A percentile compares a stretch with the other conserved stretches of the same genome.
Conservation (phyloP, 2,888 invertebrate species). For the Plusia festucae region DNA sequence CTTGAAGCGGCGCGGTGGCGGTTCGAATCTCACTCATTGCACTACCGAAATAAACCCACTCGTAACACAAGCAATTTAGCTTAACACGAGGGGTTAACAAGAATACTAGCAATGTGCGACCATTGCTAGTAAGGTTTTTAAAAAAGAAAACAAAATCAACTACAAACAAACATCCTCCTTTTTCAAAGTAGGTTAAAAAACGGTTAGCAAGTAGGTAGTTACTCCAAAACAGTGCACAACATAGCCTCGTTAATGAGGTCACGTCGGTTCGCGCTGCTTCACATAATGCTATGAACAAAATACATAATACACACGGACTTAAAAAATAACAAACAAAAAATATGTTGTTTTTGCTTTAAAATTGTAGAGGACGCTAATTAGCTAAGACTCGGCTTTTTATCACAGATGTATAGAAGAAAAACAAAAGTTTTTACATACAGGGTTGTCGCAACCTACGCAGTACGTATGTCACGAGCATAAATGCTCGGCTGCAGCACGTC, state of each 20-base stretch:
- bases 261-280: constrained; percentile 11
- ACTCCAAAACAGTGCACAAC: neutral
- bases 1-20: too few species aligned
- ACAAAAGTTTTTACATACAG: too few species aligned
- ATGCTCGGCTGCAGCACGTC: too few species aligned
- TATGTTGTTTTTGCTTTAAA: neutral
- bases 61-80: too few species aligned
- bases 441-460: too few species aligned
- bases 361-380: constrained; percentile 2
- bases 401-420: neutral
- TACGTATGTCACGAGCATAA: too few species aligned
- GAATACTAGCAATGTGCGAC: too few species aligned
- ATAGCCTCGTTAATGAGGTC: constrained; percentile 24
- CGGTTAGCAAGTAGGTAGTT: constrained; percentile 8
- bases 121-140: too few species aligned
- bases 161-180: neutral
- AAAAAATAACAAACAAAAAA: neutral
- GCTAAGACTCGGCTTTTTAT: neutral
- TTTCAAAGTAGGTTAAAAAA: constrained; percentile 14
- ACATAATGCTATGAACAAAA: constrained; percentile 34
- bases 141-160: too few species aligned
- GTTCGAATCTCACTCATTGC: too few species aligned
- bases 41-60: too few species aligned
- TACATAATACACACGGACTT: neutral
- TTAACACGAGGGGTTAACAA: too few species aligned